These are phyloP conservation scores for Drosophila bocqueti DNA, from an alignment of 1,140 invertebrate species.

Conservation along the genomic window DNA sequence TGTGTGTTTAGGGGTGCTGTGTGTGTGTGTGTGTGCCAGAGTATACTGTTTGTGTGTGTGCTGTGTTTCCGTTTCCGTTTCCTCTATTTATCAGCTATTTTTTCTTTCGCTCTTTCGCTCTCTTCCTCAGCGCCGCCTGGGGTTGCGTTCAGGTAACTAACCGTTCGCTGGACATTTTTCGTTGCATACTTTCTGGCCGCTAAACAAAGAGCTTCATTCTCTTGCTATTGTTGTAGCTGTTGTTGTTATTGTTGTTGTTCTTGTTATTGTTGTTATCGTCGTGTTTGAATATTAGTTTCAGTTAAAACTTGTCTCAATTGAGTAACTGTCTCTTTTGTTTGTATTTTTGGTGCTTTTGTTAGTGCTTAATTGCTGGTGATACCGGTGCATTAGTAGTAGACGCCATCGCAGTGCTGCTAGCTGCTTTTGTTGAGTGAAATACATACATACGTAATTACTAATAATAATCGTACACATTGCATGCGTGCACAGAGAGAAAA, in stretches of 20 bases:
- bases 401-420: conserved; percentile 37
- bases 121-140: conserved; percentile 21
- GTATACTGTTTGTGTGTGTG: background rate
- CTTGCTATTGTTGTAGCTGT: background rate
- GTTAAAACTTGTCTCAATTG: background rate
- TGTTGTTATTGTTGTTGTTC: conserved; percentile 1
- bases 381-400: conserved; percentile 49
- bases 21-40: conserved; percentile 5
- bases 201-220: conserved; percentile 21
- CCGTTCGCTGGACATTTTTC: conserved; percentile 34
- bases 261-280: conserved; percentile 11
- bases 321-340: conserved; percentile 6
- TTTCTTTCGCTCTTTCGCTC: background rate
- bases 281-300: conserved; percentile 2
- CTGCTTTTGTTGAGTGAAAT: conserved; percentile 36
- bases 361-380: conserved; percentile 50
- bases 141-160: conserved; percentile 49
- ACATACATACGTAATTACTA: conserved; percentile 38
- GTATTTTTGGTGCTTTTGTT: conserved; percentile 37
- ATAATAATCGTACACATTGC: conserved; percentile 32
- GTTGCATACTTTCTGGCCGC: conserved; percentile 41
- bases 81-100: background rate
- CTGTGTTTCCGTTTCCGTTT: conserved; percentile 15
- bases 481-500: conserved; percentile 31
- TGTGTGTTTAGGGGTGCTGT: conserved; percentile 23